Conservation (phyloP, 2,888 invertebrate species). For the Drosophila eohydei region DNA sequence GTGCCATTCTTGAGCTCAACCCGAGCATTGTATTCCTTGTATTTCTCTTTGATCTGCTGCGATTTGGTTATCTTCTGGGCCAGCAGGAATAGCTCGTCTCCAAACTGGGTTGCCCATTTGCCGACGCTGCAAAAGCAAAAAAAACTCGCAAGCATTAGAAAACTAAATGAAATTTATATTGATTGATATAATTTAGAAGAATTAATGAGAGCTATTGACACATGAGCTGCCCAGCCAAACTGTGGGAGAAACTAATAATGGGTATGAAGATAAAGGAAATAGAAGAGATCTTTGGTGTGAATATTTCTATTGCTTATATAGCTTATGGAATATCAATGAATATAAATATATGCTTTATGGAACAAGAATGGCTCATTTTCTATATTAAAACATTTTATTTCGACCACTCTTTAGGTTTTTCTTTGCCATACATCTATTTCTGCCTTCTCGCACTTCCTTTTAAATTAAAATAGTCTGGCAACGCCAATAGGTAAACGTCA, state of each 20-base stretch:
- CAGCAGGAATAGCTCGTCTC: conserved; percentile 92
- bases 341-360: too few species aligned
- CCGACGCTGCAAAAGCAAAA: conserved; percentile 87
- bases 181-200: background rate
- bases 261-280: background rate
- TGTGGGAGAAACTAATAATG: background rate
- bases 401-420: too few species aligned
- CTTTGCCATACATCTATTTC: background rate
- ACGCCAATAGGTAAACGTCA: conserved; percentile 16
- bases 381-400: background rate
- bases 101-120: conserved; percentile 92
- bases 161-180: background rate
- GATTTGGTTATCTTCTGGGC: conserved; percentile 92
- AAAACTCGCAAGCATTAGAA: background rate
- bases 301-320: too few species aligned
- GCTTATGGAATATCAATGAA: too few species aligned
- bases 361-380: too few species aligned
- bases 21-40: conserved; percentile 91
- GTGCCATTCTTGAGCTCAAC: conserved; percentile 92
- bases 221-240: background rate
- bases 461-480: conserved; percentile 20
- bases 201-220: background rate
- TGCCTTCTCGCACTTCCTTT: background rate
- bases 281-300: too few species aligned
- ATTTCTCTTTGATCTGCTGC: conserved; percentile 91